Conservation (phyloP, 2,797 vertebrate species). For the Leuciscus waleckii region DNA sequence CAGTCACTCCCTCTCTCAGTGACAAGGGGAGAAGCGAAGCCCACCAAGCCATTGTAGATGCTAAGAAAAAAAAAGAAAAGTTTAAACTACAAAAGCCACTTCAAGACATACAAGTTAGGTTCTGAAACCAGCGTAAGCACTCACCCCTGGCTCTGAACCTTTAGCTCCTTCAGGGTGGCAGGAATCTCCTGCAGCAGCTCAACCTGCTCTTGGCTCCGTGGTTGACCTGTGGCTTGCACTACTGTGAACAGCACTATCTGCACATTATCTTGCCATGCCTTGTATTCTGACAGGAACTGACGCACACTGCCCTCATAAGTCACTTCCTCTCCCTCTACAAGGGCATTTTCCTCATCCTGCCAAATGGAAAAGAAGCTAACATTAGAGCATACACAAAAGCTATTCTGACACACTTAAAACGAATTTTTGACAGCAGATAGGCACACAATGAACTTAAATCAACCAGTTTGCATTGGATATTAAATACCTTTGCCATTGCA, state of each 20-base stretch:
- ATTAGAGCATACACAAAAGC: neutral
- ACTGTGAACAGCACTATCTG: conserved; percentile 96
- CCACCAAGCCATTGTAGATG: conserved; percentile 95
- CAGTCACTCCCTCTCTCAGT: conserved; percentile 92
- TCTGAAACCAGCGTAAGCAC: neutral
- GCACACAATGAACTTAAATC: neutral
- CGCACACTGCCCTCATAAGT: conserved; percentile 94
- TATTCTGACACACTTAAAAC: neutral
- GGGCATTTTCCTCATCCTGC: conserved; percentile 94
- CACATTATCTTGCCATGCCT: conserved; percentile 98
- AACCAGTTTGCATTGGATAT: neutral
- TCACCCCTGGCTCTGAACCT: conserved; percentile 93
- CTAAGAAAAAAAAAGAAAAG: conserved; percentile 67
- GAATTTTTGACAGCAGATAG: neutral
- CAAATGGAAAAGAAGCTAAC: neutral
- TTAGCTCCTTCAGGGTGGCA: conserved; percentile 92
- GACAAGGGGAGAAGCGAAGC: conserved; percentile 96
- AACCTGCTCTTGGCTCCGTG: conserved; percentile 89
- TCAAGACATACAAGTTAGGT: neutral
- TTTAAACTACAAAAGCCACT: neutral
- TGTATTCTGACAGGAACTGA: conserved; percentile 95
- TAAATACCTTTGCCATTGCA: conserved; percentile 96
- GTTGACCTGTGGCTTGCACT: conserved; percentile 94
- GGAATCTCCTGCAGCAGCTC: conserved; percentile 97
- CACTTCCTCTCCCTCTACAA: conserved; percentile 94